Evolutionary conservation across 2,888 invertebrate genomes (phyloP), one percentile per base, ranked within the genome.

Genomic region (Salpingus planirostris): DNA sequence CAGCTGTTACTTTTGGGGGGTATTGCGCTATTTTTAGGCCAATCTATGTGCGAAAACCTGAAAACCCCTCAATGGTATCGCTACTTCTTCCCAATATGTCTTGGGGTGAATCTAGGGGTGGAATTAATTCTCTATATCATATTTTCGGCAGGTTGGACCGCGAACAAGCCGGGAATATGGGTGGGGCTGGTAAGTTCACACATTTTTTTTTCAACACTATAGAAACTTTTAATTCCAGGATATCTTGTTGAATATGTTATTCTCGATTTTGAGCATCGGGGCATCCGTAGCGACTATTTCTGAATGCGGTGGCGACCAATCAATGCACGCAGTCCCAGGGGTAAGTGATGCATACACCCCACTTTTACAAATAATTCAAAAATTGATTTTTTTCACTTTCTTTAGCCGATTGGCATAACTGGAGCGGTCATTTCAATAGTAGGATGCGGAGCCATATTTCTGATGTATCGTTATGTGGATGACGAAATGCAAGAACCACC

Each of bases 381-480:
- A n/a, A n/a, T n/a, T n/a, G n/a, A n/a, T n/a, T n/a, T n/a, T n/a
- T n/a, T n/a, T n/a, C n/a, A n/a, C n/a, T n/a, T n/a, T n/a, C 46
- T 48, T 31, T 33, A 52, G 52, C 39, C 40, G 3, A 31, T 43
- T 26, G 47, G 46, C 8, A 43, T 50, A 14, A 42, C 40, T 15
- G 50, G 49, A 12, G 42, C 44, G 8, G 28, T 42, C 23, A 29
- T 47, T 24, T 29, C 45, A n/a, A 30, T 50, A 14, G 24, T 47
- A 8, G 47, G 49, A 15, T 52, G 52, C 36, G 49, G 38, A 4
- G 45, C 49, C 2, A 39, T 52, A 24, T 49, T 52, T 26, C 31
- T 52, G 10, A 40, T 50, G 44, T 52, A 50, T 30, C 45, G 52
- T 12, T 50, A 44, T 29, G 38, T 48, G 15, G 48, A 52, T 23